Conservation (phyloP, 2,113 vertebrate genomes). For the Clarias macrocephalus region DNA sequence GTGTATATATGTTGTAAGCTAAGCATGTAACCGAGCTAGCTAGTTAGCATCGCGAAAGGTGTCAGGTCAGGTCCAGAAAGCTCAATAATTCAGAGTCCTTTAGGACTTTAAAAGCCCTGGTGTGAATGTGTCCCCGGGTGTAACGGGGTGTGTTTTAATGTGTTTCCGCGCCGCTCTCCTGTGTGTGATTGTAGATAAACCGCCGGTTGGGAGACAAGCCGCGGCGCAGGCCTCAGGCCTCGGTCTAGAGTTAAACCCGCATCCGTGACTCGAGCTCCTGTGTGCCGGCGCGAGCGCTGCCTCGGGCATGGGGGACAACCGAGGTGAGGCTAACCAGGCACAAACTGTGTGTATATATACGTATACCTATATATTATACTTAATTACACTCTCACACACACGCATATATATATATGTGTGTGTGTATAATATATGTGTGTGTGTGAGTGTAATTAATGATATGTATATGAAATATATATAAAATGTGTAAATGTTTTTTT, state of each 20-base stretch:
- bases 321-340: slow-evolving; percentile 64
- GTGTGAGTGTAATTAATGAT: no score
- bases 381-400: no score
- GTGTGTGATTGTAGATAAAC: slow-evolving; percentile 24
- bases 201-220: slow-evolving; percentile 19
- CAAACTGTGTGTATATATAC: neutral
- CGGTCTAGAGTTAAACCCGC: slow-evolving; percentile 71
- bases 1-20: neutral
- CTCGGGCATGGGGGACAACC: slow-evolving; percentile 75
- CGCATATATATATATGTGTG: no score
- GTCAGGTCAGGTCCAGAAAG: neutral
- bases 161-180: neutral
- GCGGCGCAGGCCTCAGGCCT: slow-evolving; percentile 74
- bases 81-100: neutral
- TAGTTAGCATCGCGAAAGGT: no score
- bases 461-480: no score
- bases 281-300: slow-evolving; percentile 13
- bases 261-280: slow-evolving; percentile 52
- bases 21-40: neutral
- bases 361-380: neutral
- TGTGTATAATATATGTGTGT: no score
- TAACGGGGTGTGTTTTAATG: neutral
- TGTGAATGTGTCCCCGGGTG: no score
- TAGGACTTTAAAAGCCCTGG: neutral
- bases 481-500: no score